phyloP scores from a whole-genome alignment of 1,140 invertebrate genomes.

The Drosophila suzukii region DNA sequence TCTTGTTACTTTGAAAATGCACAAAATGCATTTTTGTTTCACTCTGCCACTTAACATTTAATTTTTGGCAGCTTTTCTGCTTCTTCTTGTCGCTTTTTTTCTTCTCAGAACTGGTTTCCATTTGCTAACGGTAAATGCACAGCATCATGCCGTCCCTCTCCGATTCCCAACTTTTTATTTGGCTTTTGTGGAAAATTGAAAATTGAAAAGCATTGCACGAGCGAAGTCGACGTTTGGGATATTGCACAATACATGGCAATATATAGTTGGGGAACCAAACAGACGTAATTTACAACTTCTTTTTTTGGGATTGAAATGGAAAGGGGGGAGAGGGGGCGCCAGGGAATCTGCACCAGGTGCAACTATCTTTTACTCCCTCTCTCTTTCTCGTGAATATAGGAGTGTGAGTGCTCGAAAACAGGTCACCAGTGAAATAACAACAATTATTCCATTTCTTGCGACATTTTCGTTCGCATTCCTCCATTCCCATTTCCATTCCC shows the following conservation, averaged over 20 bases:
- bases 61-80: constrained; percentile 45
- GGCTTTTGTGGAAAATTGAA: constrained; percentile 71
- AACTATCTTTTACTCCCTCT: constrained; percentile 7
- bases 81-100: constrained; percentile 22
- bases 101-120: constrained; percentile 62
- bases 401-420: constrained; percentile 12
- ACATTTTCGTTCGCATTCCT: constrained; percentile 43
- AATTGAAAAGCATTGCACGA: constrained; percentile 67
- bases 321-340: background rate
- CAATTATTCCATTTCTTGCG: constrained; percentile 44
- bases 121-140: constrained; percentile 25
- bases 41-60: constrained; percentile 46
- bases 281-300: constrained; percentile 15
- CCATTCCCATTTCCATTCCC: constrained; percentile 18
- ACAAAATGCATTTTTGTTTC: constrained; percentile 42
- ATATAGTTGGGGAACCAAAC: constrained; percentile 29
- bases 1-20: constrained; percentile 3
- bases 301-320: background rate
- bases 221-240: constrained; percentile 38
- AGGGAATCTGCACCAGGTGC: constrained; percentile 34
- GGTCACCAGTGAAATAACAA: constrained; percentile 32
- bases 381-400: background rate
- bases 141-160: constrained; percentile 33
- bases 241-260: constrained; percentile 60
- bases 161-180: constrained; percentile 72